Evolutionary conservation across 92 coral and sea anemone genomes (phyloP).

Genomic region (Parazoanthus swiftii): DNA sequence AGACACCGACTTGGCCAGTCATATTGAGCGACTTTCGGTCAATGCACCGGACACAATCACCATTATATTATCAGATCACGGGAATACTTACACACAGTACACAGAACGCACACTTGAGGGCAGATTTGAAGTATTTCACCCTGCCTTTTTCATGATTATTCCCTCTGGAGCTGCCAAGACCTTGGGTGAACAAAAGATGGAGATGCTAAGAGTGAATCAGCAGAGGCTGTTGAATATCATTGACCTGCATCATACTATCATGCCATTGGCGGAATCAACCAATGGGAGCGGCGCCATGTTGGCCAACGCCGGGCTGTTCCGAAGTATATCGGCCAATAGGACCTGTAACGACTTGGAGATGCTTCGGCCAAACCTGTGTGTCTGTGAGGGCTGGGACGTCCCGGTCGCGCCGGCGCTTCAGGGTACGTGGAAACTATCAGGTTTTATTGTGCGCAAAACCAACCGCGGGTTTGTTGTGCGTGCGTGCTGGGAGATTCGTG

Average conservation of each 20-base stretch:
- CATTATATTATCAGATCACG: conserved; percentile 43
- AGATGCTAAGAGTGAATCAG: conserved; percentile 17
- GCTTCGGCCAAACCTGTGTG: conserved; percentile 22
- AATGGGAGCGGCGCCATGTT: conserved; percentile 4
- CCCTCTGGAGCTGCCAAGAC: conserved; percentile 28
- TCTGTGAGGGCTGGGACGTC: conserved; percentile 30
- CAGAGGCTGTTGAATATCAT: conserved; percentile 39
- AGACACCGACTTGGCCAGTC: conserved; percentile 21
- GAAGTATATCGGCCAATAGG: conserved; percentile 27
- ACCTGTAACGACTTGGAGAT: conserved; percentile 33
- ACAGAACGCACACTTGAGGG: conserved; percentile 34
- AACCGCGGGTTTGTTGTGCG: too few relatives aligned
- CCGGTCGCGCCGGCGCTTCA: background rate
- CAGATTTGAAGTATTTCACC: conserved; percentile 38
- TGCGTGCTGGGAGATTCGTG: too few relatives aligned
- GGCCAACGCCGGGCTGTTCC: conserved; percentile 30
- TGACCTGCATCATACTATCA: conserved; percentile 25
- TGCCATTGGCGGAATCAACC: conserved; percentile 34
- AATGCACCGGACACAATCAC: conserved; percentile 27
- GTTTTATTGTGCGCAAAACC: too few relatives aligned
- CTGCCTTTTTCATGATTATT: conserved; percentile 32
- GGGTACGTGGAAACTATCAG: background rate
- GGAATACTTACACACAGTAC: conserved; percentile 41
- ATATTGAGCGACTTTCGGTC: conserved; percentile 13
- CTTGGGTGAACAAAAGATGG: conserved; percentile 12